Base-by-base conservation (phyloP, 2,797 vertebrate genomes). In the Gorsachius magnificus region DNA sequence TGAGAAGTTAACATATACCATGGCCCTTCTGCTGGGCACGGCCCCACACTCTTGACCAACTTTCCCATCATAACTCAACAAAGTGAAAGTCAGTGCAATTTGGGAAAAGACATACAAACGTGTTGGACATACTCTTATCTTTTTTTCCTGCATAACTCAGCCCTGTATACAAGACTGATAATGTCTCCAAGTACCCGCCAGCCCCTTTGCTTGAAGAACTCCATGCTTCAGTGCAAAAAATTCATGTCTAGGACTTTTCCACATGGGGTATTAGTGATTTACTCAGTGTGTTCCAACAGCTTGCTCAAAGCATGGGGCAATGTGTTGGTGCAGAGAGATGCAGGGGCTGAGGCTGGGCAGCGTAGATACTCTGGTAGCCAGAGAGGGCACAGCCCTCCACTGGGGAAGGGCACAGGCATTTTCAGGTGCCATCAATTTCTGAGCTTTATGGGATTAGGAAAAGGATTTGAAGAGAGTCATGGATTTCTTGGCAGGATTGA, bases 251-350 rank as follows among this genome's bases (percentile, higher is more conserved):
- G 9, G 35, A 24, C 28, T 90, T 75, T 93, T 69, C 16, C 12
- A 11, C 9, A 14, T 1, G 3, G 24, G 9, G 4, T 53, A 24
- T 51, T 69, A 61, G 17, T n/a, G 36, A 58, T 81, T 71, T 46
- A 61, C 33, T 77, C 16, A 22, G 35, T 36, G 60, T 29, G 20
- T 46, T 33, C 8, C 33, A 70, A 6, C 6, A 35, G 26, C 35
- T 45, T 46, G 16, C 11, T 28, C 10, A 31, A 17, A 78, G 19
- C n/a, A 64, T 0, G 0, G 22, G 45, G 13, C 0, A 6, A 8
- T 2, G 8, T 10, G 26, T 87, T 0, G 0, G 7, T 6, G 8
- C 7, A 33, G 50, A 58, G 26, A 3, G 1, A 29, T 91, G 35
- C 33, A 35, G 24, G 68, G 21, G 9, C 25, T 33, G 33, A 54